Base-by-base conservation (phyloP, 2,888 invertebrate genomes). In the Camponotus fellah region DNA sequence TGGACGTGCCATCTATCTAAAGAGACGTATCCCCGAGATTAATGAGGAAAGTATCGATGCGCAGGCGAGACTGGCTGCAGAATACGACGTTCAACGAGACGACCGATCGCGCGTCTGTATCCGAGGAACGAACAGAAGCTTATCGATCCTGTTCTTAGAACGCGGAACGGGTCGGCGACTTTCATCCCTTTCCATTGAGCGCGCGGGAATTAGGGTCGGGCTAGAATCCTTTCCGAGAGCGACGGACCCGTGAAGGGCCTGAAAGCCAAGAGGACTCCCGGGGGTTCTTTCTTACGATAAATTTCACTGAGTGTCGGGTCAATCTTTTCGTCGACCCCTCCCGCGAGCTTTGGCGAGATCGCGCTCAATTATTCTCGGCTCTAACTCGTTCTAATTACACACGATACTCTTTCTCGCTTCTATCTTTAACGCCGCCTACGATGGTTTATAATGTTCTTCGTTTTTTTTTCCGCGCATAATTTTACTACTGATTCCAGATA, bases 281-380 rank as follows among this genome's bases (percentile, higher is more conserved):
- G 88, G 83, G 86, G 86, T 88, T 90, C 87, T 84, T 90, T 90
- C 89, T 90, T 88, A 89, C 90, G 90, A 90, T 90, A 90, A 89
- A 90, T 90, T 90, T 90, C 89, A 90, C 90, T 85, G 89, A 90
- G 88, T 81, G 79, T 84, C 76, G 83, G 90, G 84, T 90, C 90
- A 85, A 90, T 90, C 88, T 84, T 86, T 71, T 58, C 72, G 75
- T 82, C 84, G 68, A 69, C 77, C 86, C 46, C 72, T 74, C 32
- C 60, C 60, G 32, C 21, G 46, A 49, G 58, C 58, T 60, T 74
- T 68, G 49, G 26, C 72, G 72, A 82, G 74, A 43, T 49, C 58
- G 82, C 58, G 79, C 71, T 72, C 72, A 62, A 80, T 80, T 80
- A 80, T 69, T 71, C 60, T 14, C 60, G 17, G 34, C 69, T 69